Conservation (phyloP, 2,797 vertebrate species). For the Molossus molossus region DNA sequence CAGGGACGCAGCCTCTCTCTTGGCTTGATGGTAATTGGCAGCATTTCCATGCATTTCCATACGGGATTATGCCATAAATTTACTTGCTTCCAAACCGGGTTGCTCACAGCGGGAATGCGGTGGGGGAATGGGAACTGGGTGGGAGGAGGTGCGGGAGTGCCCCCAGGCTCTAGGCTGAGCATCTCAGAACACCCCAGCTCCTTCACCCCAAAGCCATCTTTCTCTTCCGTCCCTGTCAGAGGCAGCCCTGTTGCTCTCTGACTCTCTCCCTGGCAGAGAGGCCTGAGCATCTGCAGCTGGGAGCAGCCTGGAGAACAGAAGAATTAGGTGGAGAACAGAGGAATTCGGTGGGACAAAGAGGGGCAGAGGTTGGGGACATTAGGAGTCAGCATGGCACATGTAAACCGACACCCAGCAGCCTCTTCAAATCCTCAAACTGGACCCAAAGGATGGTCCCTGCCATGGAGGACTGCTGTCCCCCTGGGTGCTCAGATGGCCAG, state of each 20-base stretch:
- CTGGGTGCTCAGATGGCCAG: background rate
- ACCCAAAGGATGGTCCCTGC: background rate
- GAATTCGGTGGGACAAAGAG: background rate
- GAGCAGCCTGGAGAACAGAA: constrained; percentile 9
- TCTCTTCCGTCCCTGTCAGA: background rate
- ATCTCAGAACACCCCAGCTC: background rate
- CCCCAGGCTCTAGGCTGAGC: background rate
- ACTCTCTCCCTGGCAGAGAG: constrained; percentile 3
- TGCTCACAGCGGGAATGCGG: constrained; percentile 76
- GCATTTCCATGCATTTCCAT: constrained; percentile 90
- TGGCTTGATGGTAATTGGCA: constrained; percentile 90
- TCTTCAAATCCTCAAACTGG: background rate
- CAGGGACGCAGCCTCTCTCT: constrained; percentile 73
- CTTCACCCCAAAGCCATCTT: background rate
- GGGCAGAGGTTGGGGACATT: background rate
- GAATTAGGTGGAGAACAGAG: background rate
- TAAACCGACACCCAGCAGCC: background rate
- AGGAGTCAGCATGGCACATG: too few species aligned
- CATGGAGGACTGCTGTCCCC: background rate
- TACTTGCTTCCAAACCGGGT: constrained; percentile 84
- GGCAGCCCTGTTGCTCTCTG: constrained; percentile 32
- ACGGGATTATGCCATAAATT: constrained; percentile 89
- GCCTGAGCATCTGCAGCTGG: background rate
- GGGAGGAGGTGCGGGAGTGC: background rate
- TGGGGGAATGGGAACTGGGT: background rate